Base-by-base conservation (phyloP, 2,888 invertebrate genomes). In the Thecophora atra region DNA sequence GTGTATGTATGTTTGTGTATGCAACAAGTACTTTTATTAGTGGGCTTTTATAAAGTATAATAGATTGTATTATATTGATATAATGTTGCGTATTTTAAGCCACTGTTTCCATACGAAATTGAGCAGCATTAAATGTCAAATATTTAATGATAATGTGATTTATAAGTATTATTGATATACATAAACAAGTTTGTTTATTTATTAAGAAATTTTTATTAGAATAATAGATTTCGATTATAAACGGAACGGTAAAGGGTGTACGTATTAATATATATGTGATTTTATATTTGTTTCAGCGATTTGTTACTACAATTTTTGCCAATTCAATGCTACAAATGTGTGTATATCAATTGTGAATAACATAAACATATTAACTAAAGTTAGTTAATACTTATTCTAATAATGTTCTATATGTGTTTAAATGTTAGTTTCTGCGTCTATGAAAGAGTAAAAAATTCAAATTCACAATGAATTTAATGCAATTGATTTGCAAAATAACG, bases 11-110 rank as follows among this genome's bases (percentile, higher is more conserved):
- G 56, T 72, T 21, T 70, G 19, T 44, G 70, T 77, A 77, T 75
- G 75, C 72, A 71, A 44, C 76, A 77, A 76, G 70, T 73, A 75
- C 76, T 62, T 72, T 76, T 71, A 74, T 67, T 17, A 21, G 7
- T 24, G 58, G 21, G 60, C 13, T 76, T 77, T 74, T 74, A 70
- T 69, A 44, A 42, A 37, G 37, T 26, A 26, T 62, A 62, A 17
- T 62, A 30, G 7, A 15, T 30, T 62, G 8, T 62, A 37, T 62
- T 62, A 56, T 37, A 37, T 37, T 1, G 11, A 37, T 37, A 37
- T 37, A 37, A 37, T 37, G 11, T 44, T 26, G 44, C 44, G 47
- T 64, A 44, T 44, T 42, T 63, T 21, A 44, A 42, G 44, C 37
- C 5, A 54, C 17, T 28, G 30, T 66, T n/a, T 66, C 42, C 30